Conservation (phyloP, 2,797 vertebrate species). For the Petrocephalus sullivani region DNA sequence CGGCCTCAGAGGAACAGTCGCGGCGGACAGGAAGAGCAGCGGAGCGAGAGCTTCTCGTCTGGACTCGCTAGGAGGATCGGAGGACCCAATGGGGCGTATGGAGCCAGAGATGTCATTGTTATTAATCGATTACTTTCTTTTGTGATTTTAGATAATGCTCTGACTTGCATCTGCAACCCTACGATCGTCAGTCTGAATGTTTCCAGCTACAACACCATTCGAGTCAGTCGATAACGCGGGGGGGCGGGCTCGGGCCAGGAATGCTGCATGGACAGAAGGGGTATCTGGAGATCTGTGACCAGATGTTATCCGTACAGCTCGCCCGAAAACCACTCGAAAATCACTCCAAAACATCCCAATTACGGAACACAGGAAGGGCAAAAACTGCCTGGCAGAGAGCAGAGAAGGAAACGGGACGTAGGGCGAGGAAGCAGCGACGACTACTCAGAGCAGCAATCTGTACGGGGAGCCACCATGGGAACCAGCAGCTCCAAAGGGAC, state of each 20-base stretch:
- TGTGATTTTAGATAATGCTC: not conserved
- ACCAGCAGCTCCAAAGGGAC: not conserved
- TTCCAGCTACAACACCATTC: too few relatives aligned
- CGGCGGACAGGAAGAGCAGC: not conserved
- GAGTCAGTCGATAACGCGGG: not conserved
- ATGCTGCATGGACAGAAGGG: not conserved
- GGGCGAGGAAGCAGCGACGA: not conserved
- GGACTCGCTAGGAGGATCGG: not conserved
- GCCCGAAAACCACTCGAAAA: not conserved
- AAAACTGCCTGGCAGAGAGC: not conserved
- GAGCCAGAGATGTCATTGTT: not conserved
- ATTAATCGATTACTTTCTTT: not conserved
- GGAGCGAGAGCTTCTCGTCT: not conserved
- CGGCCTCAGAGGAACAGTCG: not conserved
- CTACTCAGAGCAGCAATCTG: not conserved
- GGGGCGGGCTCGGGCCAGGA: not conserved
- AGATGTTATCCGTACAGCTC: not conserved
- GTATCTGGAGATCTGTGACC: not conserved
- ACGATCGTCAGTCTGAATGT: not conserved
- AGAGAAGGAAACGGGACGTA: not conserved
- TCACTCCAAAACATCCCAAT: not conserved
- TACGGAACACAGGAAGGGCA: not conserved
- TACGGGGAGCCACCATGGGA: not conserved
- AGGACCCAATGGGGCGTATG: not conserved
- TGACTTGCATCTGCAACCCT: not conserved